Conservation (phyloP, 2,797 vertebrate species). For the Loris lydekkerianus region DNA sequence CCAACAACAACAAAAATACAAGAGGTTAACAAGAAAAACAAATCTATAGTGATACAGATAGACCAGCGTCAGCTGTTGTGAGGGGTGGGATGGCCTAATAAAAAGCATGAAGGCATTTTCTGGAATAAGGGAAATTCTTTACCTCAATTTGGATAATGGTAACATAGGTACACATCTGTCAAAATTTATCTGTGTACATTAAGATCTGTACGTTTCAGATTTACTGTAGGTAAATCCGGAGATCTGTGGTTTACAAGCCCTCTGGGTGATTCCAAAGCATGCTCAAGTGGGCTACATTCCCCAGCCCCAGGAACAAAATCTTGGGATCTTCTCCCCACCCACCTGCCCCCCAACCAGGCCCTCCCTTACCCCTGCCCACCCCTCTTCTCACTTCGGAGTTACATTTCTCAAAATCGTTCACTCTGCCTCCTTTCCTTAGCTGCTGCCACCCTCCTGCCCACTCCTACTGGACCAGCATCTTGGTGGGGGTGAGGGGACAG, state of each 20-base stretch:
- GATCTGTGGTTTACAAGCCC: background rate
- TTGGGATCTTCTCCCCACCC: background rate
- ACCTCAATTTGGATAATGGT: background rate
- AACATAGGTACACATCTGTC: background rate
- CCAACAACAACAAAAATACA: background rate
- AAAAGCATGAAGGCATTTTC: background rate
- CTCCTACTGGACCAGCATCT: background rate
- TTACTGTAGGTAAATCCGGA: background rate
- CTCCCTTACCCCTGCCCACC: accelerated
- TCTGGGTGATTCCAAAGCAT: background rate
- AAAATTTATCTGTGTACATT: background rate
- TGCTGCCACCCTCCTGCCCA: accelerated
- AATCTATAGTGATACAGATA: background rate
- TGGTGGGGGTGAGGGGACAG: no score
- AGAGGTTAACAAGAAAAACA: background rate
- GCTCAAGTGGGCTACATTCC: background rate
- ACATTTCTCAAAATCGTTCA: background rate
- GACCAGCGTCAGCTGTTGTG: background rate
- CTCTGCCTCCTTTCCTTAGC: background rate
- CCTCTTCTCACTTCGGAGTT: background rate
- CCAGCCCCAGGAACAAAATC: background rate
- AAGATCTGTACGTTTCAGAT: background rate
- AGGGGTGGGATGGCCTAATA: no score
- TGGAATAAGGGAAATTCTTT: background rate
- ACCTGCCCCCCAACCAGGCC: background rate